Percentiles rank a stretch among this genome's conserved stretches.
Conservation (phyloP, 64 coral and sea anemone genomes). For the Montipora efflorescens region DNA sequence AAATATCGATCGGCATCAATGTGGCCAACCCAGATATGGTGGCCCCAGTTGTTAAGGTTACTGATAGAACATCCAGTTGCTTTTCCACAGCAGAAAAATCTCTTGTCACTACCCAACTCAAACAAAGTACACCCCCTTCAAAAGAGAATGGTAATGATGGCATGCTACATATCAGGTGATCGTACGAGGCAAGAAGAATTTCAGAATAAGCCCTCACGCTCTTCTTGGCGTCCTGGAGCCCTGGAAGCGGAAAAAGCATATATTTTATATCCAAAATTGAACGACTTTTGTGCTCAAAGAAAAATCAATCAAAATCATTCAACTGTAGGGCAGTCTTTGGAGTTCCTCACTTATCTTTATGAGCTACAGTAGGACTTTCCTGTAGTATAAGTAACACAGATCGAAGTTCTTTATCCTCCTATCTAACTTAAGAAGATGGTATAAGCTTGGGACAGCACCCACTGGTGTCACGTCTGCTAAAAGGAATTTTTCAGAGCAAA, state of each 20-base stretch:
- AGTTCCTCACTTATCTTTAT: conserved; percentile 29
- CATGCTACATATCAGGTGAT: no score
- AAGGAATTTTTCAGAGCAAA: conserved; percentile 40
- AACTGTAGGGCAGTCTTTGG: neutral
- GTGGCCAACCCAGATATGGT: conserved; percentile 64
- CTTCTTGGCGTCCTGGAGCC: conserved; percentile 3
- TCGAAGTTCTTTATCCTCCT: conserved; percentile 36
- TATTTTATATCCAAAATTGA: conserved; percentile 8
- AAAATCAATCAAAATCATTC: conserved; percentile 38
- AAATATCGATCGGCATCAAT: conserved; percentile 27
- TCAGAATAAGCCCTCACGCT: conserved; percentile 22
- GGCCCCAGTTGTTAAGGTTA: conserved; percentile 19
- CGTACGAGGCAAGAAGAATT: neutral
- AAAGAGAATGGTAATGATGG: neutral
- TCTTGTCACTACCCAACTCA: neutral
- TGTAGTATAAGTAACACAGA: neutral
- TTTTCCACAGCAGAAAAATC: neutral
- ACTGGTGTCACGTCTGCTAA: conserved; percentile 48
- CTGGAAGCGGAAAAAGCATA: conserved; percentile 1
- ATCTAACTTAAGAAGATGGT: neutral
- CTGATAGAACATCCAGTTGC: neutral
- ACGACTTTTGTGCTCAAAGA: conserved; percentile 7
- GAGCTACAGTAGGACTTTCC: neutral
- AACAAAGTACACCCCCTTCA: conserved; percentile 41
- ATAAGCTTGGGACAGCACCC: conserved; percentile 41